Evolutionary conservation across 2,888 invertebrate genomes (phyloP), one percentile per base, ranked within the genome.

Genomic region (Formica aserva): DNA sequence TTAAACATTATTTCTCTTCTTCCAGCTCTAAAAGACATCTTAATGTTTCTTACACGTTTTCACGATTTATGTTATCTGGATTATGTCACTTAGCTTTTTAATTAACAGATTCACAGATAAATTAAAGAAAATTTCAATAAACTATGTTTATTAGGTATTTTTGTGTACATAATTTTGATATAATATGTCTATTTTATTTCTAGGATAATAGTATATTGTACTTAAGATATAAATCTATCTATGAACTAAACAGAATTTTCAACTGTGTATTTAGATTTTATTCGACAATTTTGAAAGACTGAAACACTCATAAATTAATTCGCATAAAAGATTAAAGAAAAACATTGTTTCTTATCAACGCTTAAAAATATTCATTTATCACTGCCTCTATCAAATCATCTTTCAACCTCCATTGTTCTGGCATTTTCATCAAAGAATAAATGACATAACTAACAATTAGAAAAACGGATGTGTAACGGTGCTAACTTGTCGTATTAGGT

Each of bases 311-410:
- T 41, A 1, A 32, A 22, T 3, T 45, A 18, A 69, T 78, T 57
- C 32, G 18, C 55, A 66, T n/a, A 35, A 38, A 29, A 29, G 5
- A n/a, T 8, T 45, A n/a, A 13, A 13, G 4, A 22, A 78, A 71
- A 71, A 71, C 13, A 32, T 13, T 38, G 6, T 35, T 4, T 78
- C 3, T 71, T 60, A 60, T 69, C 55, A 67, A n/a, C 29, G 60
- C 18, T 26, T 38, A 18, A 6, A n/a, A 57, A 15, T 32, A 29
- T 60, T 45, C 57, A 60, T 78, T 60, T 71, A 78, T 78, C 32
- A 35, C 22, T 13, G 26, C 5, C 22, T 55, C 38, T 67, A 41
- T 41, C 1, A 41, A 74, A 74, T 11, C 32, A 35, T 35, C 41
- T 78, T 38, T 57, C 48, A 0, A 48, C 4, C 15, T 45, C 15